phyloP scores from a whole-genome alignment of 2,113 vertebrate genomes.

The Meleagris gallopavo region DNA sequence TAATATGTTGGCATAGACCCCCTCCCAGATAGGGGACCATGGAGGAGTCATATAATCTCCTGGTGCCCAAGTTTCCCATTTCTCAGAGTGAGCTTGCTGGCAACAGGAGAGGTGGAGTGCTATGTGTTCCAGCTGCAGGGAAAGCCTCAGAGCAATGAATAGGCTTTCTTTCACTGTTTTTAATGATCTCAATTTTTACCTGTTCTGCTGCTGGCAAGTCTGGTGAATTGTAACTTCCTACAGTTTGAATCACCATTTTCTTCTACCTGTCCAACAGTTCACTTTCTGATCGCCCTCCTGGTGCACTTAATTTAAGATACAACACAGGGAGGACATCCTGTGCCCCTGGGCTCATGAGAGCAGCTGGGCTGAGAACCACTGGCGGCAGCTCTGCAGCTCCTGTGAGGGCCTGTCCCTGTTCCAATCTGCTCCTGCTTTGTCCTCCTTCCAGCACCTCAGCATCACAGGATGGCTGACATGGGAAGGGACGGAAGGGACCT shows the following conservation, averaged over 20 bases:
- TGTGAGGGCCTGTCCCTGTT: accelerated
- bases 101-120: neutral
- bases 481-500: neutral
- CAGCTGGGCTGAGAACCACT: neutral
- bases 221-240: neutral
- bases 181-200: neutral
- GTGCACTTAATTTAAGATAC: neutral
- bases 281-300: neutral
- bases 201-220: neutral
- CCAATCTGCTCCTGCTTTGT: neutral
- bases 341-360: neutral
- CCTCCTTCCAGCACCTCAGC: neutral
- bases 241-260: neutral
- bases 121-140: neutral
- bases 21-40: neutral
- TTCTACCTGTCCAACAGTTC: neutral
- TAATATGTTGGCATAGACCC: neutral
- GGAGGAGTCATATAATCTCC: neutral
- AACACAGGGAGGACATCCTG: neutral
- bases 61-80: neutral
- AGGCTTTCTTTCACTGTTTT: neutral
- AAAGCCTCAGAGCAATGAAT: neutral
- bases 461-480: neutral
- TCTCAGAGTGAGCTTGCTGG: neutral
- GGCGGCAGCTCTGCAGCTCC: neutral